Conservation (phyloP, 2,797 vertebrate genomes). For the Crax fasciolata region DNA sequence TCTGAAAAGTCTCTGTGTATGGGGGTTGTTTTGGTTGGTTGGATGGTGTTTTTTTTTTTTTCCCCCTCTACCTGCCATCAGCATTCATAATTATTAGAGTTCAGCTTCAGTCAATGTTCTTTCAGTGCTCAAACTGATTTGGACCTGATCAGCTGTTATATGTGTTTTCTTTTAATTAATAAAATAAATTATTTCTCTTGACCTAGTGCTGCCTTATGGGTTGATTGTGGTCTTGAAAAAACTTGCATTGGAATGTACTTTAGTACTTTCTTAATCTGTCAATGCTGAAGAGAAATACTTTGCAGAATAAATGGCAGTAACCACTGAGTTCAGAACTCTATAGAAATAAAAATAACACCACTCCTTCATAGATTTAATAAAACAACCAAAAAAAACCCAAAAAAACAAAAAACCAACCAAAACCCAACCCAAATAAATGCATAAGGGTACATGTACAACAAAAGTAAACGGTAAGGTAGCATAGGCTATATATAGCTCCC, state of each 20-base stretch:
- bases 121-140: not conserved
- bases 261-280: not conserved
- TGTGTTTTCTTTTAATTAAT: not conserved
- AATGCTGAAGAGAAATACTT: not conserved
- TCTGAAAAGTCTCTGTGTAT: not conserved
- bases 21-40: not conserved
- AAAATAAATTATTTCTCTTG: not conserved
- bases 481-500: not conserved
- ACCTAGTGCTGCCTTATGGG: not conserved
- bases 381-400: too few species aligned
- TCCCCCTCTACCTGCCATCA: not conserved
- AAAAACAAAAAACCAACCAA: too few species aligned
- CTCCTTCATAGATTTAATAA: not conserved
- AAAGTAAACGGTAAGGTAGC: not conserved
- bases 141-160: not conserved
- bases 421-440: not conserved
- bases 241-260: not conserved
- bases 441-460: accelerated
- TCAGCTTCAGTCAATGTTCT: not conserved
- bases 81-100: not conserved
- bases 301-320: not conserved
- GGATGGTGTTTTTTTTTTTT: not conserved
- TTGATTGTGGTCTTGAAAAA: not conserved
- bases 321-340: not conserved
- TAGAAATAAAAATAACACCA: not conserved